These are phyloP conservation scores for Lasioglossum malachurum DNA, from an alignment of 2,888 invertebrate species.

Conservation along the genomic window DNA sequence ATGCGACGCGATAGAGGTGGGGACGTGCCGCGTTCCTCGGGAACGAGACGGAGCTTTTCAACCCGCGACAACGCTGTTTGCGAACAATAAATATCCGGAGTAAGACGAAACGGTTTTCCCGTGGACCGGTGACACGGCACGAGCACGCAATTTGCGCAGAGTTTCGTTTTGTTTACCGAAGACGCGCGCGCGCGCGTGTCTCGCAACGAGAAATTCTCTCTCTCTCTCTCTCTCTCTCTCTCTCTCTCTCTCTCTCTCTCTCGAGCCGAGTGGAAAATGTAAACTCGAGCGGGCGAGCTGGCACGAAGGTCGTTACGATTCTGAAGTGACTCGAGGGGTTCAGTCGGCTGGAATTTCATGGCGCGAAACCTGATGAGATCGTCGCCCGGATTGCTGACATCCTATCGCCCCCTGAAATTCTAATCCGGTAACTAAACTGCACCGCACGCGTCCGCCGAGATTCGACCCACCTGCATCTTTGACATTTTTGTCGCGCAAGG, in stretches of 20 bases:
- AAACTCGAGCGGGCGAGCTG: neutral
- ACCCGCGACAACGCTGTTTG: constrained; percentile 14
- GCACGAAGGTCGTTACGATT: constrained; percentile 3
- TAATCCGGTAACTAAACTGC: constrained; percentile 1
- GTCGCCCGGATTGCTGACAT: neutral
- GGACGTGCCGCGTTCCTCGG: neutral
- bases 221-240: no score
- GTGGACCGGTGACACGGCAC: neutral
- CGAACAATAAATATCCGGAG: neutral
- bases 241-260: neutral
- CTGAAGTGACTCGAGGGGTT: constrained; percentile 7
- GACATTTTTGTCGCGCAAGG: neutral
- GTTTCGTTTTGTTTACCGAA: neutral
- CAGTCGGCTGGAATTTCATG: constrained; percentile 5
- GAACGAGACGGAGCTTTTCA: neutral
- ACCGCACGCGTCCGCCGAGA: neutral
- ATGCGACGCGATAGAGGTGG: neutral
- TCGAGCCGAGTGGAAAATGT: constrained; percentile 12
- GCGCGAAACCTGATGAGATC: constrained; percentile 27
- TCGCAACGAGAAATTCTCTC: no score
- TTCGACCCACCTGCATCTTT: neutral
- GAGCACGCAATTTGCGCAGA: neutral
- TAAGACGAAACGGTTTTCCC: neutral
- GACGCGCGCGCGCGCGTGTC: neutral
- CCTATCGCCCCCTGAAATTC: constrained; percentile 12